Evolutionary conservation across 2,888 invertebrate genomes (phyloP).

Genomic region (Standfussiana lucernea): DNA sequence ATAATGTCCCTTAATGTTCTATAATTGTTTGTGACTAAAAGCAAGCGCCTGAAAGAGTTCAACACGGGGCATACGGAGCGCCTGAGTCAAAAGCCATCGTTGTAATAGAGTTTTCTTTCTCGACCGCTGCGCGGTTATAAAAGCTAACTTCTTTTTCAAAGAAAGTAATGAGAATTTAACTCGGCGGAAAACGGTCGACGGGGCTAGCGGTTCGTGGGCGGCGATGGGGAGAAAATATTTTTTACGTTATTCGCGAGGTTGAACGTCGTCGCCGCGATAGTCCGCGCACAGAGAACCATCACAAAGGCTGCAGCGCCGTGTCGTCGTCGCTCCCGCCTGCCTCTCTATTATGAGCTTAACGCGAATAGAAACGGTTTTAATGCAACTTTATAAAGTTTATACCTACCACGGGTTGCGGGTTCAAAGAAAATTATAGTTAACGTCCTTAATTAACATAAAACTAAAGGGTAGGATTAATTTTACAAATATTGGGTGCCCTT

Average conservation of each 20-base stretch:
- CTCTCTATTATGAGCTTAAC: slow-evolving; percentile 83
- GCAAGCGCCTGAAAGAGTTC: slow-evolving; percentile 79
- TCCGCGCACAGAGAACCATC: slow-evolving; percentile 75
- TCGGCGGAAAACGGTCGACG: slow-evolving; percentile 86
- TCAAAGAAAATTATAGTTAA: slow-evolving; percentile 79
- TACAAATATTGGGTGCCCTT: slow-evolving; percentile 31
- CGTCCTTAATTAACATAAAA: slow-evolving; percentile 79
- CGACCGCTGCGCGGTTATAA: slow-evolving; percentile 83
- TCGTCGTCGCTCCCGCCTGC: slow-evolving; percentile 72
- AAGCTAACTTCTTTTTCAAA: slow-evolving; percentile 87
- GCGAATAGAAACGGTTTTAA: slow-evolving; percentile 81
- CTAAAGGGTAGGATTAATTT: slow-evolving; percentile 71
- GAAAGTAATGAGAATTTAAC: slow-evolving; percentile 90
- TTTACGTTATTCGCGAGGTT: slow-evolving; percentile 81
- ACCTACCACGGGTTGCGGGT: slow-evolving; percentile 71
- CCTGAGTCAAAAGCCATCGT: slow-evolving; percentile 84
- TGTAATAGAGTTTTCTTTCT: slow-evolving; percentile 87
- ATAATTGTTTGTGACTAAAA: slow-evolving; percentile 86
- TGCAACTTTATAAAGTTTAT: slow-evolving; percentile 83
- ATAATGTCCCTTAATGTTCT: slow-evolving; percentile 81
- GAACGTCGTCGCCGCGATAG: slow-evolving; percentile 74
- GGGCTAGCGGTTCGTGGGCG: slow-evolving; percentile 77
- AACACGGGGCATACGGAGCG: slow-evolving; percentile 72
- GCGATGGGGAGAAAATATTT: slow-evolving; percentile 84
- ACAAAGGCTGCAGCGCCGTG: slow-evolving; percentile 77